A percentile compares a stretch with the other conserved stretches of the same genome.
Conservation (phyloP, 2,113 vertebrate genomes). For the Deroptyus accipitrinus region DNA sequence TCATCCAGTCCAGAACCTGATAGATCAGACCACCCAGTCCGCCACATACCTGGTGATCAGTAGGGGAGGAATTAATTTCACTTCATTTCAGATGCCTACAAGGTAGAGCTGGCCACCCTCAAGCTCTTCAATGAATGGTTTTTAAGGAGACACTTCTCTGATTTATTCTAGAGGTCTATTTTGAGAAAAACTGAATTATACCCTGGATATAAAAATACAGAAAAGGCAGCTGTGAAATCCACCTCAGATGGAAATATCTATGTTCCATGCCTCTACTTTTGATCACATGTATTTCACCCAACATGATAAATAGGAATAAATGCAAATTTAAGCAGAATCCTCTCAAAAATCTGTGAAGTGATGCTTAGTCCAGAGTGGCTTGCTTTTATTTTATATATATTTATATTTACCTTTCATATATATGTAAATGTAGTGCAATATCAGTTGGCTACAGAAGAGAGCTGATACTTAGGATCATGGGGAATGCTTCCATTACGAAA, state of each 20-base stretch:
- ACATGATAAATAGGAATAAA: neutral
- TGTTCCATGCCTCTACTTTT: neutral
- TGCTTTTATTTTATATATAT: neutral
- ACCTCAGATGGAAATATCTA: neutral
- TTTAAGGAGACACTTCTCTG: neutral
- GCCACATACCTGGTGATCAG: neutral
- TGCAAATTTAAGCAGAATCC: neutral
- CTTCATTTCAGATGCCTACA: neutral
- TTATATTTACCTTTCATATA: neutral
- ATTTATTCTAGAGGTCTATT: neutral
- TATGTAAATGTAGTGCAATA: neutral
- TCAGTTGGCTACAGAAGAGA: neutral
- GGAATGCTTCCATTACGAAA: neutral
- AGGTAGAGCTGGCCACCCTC: neutral
- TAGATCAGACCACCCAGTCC: slow-evolving; percentile 26
- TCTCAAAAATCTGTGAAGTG: neutral
- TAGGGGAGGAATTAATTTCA: neutral
- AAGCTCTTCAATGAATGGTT: neutral
- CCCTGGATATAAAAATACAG: neutral
- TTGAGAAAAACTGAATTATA: neutral
- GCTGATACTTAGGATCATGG: neutral
- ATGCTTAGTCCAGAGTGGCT: neutral
- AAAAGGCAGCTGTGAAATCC: neutral
- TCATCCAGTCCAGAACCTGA: neutral
- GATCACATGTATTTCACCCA: neutral